phyloP scores from a whole-genome alignment of 2,113 vertebrate species.

The Ophthalmolycus amberensis region DNA sequence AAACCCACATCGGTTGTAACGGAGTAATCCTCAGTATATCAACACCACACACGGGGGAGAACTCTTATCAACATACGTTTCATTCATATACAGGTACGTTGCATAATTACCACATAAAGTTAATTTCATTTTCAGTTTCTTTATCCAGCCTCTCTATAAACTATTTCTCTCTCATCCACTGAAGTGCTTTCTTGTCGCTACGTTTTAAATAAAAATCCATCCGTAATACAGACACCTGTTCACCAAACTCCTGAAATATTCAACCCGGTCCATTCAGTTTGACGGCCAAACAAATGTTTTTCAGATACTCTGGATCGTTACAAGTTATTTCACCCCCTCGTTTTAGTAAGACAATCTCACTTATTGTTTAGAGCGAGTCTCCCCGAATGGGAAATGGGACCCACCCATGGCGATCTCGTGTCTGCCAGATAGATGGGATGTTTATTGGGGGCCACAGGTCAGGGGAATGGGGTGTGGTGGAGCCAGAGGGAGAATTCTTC shows the following conservation, averaged over 20 bases:
- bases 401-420: constrained; percentile 63
- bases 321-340: constrained; percentile 24
- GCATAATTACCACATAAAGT: constrained; percentile 13
- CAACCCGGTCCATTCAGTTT: neutral
- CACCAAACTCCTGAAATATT: neutral
- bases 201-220: neutral
- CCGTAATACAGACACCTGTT: constrained; percentile 4
- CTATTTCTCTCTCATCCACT: neutral
- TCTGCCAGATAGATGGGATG: constrained; percentile 75
- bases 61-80: neutral
- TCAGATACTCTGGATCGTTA: constrained; percentile 5
- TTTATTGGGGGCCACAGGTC: constrained; percentile 79
- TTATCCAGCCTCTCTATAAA: neutral
- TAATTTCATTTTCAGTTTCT: constrained; percentile 23
- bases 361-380: constrained; percentile 40
- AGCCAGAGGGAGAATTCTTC: constrained; percentile 76
- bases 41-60: neutral
- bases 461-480: constrained; percentile 63
- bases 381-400: constrained; percentile 53
- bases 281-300: constrained; percentile 18
- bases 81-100: constrained; percentile 17
- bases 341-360: constrained; percentile 51
- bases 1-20: neutral
- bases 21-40: neutral
- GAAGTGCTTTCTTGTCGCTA: neutral